Conservation (phyloP, 2,113 vertebrate genomes). For the Sebastes schlegelii region DNA sequence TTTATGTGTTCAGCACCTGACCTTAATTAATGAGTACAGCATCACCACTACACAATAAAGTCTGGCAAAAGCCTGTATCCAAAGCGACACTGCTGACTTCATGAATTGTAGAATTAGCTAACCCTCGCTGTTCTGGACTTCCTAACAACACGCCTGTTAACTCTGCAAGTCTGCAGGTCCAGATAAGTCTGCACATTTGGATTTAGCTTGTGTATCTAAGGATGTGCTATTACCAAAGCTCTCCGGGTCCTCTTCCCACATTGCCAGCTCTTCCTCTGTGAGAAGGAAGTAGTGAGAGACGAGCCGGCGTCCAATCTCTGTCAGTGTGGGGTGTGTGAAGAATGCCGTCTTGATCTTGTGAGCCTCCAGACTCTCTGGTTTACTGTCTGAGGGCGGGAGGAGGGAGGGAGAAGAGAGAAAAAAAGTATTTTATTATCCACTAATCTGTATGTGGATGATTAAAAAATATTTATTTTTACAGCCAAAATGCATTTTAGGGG, state of each 20-base stretch:
- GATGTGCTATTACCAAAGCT: slow-evolving; percentile 89
- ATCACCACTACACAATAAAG: background rate
- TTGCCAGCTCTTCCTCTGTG: slow-evolving; percentile 93
- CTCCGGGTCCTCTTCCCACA: slow-evolving; percentile 99
- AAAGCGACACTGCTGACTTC: background rate
- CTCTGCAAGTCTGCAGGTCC: slow-evolving; percentile 4
- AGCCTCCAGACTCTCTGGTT: slow-evolving; percentile 94
- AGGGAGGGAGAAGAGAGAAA: background rate
- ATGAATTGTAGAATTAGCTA: background rate
- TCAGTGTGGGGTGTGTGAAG: slow-evolving; percentile 95
- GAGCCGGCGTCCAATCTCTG: slow-evolving; percentile 93
- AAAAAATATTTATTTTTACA: background rate
- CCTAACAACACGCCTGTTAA: slow-evolving; percentile 12
- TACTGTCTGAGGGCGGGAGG: slow-evolving; percentile 87
- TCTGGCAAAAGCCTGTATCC: background rate
- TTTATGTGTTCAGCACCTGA: background rate
- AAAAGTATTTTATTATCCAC: background rate
- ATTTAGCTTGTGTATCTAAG: slow-evolving; percentile 17
- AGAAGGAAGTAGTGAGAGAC: slow-evolving; percentile 97
- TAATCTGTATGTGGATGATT: background rate
- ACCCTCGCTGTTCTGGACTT: background rate
- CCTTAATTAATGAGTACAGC: background rate
- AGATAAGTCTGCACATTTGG: slow-evolving; percentile 39
- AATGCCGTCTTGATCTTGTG: slow-evolving; percentile 95
- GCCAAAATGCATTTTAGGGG: background rate